These are phyloP conservation scores for Trilocha varians DNA, from an alignment of 2,888 invertebrate genomes.

Conservation along the genomic window DNA sequence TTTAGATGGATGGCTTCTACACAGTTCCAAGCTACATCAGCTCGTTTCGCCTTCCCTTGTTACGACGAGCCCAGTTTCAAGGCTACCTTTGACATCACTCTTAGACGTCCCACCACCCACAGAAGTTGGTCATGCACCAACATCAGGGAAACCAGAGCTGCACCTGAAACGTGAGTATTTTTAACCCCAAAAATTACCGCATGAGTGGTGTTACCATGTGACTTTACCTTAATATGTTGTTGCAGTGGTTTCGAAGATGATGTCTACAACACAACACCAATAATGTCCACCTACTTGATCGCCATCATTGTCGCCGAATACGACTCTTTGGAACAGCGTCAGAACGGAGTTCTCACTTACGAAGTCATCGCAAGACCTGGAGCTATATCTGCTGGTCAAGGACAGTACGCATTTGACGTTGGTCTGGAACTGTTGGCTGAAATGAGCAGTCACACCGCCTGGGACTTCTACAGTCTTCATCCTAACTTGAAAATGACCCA, in stretches of 20 bases:
- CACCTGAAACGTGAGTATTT: conserved; percentile 25
- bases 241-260: conserved; percentile 43
- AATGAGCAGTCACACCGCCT: conserved; percentile 73
- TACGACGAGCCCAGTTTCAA: conserved; percentile 90
- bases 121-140: conserved; percentile 74
- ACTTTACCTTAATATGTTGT: conserved; percentile 3
- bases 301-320: conserved; percentile 80
- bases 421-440: conserved; percentile 53
- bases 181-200: neutral
- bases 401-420: conserved; percentile 47
- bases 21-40: conserved; percentile 79
- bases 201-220: neutral
- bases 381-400: conserved; percentile 43
- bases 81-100: conserved; percentile 79
- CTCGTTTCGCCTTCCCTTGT: conserved; percentile 82
- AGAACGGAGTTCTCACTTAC: conserved; percentile 22
- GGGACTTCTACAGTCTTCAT: conserved; percentile 62
- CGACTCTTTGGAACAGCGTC: conserved; percentile 16
- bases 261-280: conserved; percentile 48
- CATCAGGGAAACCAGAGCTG: conserved; percentile 31
- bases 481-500: conserved; percentile 74
- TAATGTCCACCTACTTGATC: conserved; percentile 79
- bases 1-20: conserved; percentile 76
- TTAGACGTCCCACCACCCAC: conserved; percentile 70
- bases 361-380: conserved; percentile 62